Evolutionary conservation across 1,140 invertebrate genomes (phyloP).

Genomic region (Drosophila equinoxialis): DNA sequence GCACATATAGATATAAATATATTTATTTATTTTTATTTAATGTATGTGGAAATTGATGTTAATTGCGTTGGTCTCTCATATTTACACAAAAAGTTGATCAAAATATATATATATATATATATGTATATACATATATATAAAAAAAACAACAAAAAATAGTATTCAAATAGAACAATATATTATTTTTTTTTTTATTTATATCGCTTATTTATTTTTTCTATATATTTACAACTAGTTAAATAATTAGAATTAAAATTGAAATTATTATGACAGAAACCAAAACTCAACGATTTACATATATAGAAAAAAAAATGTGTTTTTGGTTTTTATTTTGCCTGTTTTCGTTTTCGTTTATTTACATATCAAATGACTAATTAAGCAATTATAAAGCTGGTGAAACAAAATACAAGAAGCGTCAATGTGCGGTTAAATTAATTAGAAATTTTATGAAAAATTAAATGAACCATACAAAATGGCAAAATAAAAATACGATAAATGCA

Average conservation of each 20-base stretch:
- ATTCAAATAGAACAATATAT: background rate
- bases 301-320: background rate
- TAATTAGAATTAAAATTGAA: slow-evolving; percentile 6
- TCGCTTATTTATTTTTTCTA: too few species aligned
- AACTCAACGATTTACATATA: background rate
- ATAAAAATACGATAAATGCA: background rate
- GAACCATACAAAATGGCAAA: background rate
- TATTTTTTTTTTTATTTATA: background rate
- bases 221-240: slow-evolving; percentile 11
- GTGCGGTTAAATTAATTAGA: slow-evolving; percentile 27
- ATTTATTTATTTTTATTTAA: background rate
- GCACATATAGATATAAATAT: slow-evolving; percentile 16
- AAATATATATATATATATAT: background rate
- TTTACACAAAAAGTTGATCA: slow-evolving; percentile 22
- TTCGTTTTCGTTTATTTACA: slow-evolving; percentile 24
- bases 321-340: slow-evolving; percentile 6
- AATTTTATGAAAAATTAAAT: slow-evolving; percentile 16
- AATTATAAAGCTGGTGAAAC: slow-evolving; percentile 24
- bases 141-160: background rate
- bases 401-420: slow-evolving; percentile 5
- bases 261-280: slow-evolving; percentile 12
- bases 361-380: slow-evolving; percentile 34
- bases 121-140: background rate
- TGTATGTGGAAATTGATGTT: slow-evolving; percentile 30
- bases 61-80: slow-evolving; percentile 8